Conservation (phyloP, 2,797 vertebrate genomes). For the Megalops cyprinoides region DNA sequence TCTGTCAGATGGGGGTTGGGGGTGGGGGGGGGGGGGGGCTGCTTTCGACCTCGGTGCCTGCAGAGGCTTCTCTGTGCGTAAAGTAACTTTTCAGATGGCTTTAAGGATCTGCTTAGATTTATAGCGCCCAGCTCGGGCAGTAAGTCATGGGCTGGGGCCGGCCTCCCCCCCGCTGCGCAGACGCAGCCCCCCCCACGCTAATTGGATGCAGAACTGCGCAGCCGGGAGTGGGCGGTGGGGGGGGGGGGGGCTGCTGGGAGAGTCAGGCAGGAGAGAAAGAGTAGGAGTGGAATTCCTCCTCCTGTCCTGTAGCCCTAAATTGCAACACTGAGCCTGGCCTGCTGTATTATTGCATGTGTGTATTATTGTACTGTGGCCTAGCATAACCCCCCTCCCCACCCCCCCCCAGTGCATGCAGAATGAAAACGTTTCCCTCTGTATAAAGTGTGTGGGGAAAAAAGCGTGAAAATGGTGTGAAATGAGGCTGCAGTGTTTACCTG, state of each 20-base stretch:
- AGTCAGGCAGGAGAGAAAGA: neutral
- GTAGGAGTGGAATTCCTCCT: neutral
- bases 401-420: conserved; percentile 38
- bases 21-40: neutral
- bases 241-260: neutral
- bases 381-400: too few species aligned
- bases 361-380: too few species aligned
- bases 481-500: conserved; percentile 51
- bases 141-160: conserved; percentile 24
- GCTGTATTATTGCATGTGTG: too few species aligned
- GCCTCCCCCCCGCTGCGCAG: neutral
- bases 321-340: too few species aligned
- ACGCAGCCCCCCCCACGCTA: neutral
- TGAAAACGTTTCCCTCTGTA: neutral
- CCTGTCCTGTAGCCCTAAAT: neutral
- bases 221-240: too few species aligned
- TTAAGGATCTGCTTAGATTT: conserved; percentile 16
- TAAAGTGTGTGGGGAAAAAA: neutral
- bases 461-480: conserved; percentile 46
- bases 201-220: conserved; percentile 22
- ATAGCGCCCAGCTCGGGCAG: neutral
- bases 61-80: neutral
- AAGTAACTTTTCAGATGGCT: conserved; percentile 35
- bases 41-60: neutral
- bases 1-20: too few species aligned